Percentiles rank a stretch among this genome's conserved stretches.
These are phyloP conservation scores for Cynopterus sphinx DNA, from an alignment of 2,797 vertebrate species.

Conservation along the genomic window DNA sequence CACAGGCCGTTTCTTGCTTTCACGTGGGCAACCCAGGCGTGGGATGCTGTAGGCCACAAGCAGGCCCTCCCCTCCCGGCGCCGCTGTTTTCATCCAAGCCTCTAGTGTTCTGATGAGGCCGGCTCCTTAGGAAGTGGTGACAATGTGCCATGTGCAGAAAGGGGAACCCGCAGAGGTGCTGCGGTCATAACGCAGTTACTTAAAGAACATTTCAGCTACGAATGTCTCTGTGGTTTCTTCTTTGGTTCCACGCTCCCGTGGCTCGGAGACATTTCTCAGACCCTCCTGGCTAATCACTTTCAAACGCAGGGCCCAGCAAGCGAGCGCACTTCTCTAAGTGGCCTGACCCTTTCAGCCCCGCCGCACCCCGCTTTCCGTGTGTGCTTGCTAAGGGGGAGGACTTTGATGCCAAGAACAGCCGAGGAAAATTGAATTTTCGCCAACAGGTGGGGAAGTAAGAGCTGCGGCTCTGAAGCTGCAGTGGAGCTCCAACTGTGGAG, in stretches of 20 bases:
- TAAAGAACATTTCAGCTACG: slow-evolving; percentile 92
- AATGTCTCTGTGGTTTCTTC: slow-evolving; percentile 88
- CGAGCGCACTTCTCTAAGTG: slow-evolving; percentile 65
- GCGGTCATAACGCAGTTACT: slow-evolving; percentile 95
- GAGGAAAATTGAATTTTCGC: slow-evolving; percentile 39
- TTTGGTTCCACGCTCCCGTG: too few species aligned
- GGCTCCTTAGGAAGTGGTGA: slow-evolving; percentile 93
- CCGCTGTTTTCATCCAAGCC: slow-evolving; percentile 76
- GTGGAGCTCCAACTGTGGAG: slow-evolving; percentile 43
- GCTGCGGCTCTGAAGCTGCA: slow-evolving; percentile 34
- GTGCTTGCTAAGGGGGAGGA: not conserved
- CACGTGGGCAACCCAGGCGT: not conserved
- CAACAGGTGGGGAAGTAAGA: not conserved
- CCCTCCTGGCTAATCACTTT: slow-evolving; percentile 69
- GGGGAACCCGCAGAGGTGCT: slow-evolving; percentile 90
- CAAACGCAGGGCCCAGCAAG: slow-evolving; percentile 80
- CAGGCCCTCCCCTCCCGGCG: slow-evolving; percentile 14
- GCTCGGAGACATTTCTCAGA: too few species aligned
- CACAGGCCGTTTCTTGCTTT: not conserved
- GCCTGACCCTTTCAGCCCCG: not conserved
- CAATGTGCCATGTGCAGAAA: slow-evolving; percentile 94
- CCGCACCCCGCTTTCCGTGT: not conserved
- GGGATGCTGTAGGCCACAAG: slow-evolving; percentile 21
- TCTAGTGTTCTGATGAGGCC: slow-evolving; percentile 87
- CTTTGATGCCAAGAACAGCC: not conserved